Conservation (phyloP, 2,113 vertebrate species). For the Alethe castanea region DNA sequence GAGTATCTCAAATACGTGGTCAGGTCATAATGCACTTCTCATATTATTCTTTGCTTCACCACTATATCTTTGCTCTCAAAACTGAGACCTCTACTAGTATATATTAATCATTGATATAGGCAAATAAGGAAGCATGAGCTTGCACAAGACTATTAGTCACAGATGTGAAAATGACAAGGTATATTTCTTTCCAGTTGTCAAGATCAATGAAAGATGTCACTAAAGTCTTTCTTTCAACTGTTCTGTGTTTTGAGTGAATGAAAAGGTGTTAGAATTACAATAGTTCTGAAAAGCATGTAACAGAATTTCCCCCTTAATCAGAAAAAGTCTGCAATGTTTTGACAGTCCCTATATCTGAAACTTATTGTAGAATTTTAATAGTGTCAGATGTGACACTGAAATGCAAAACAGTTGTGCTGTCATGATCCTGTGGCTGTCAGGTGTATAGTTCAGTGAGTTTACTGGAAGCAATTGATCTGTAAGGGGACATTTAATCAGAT, state of each 20-base stretch:
- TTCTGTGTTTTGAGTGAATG: background rate
- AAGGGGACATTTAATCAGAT: background rate
- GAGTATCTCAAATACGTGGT: background rate
- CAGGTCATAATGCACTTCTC: background rate
- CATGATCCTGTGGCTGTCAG: background rate
- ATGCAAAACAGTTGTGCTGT: background rate
- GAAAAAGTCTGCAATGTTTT: background rate
- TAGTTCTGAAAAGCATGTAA: background rate
- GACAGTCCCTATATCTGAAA: background rate
- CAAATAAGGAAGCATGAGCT: background rate
- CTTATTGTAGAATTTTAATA: background rate
- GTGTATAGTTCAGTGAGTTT: background rate
- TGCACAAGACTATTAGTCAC: background rate
- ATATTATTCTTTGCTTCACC: background rate
- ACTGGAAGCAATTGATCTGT: background rate
- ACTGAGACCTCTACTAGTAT: background rate
- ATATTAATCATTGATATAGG: background rate
- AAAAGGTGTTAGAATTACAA: background rate
- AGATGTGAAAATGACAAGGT: background rate
- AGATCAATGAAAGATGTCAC: background rate
- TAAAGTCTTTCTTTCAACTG: background rate
- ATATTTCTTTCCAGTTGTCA: background rate
- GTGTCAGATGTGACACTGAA: background rate
- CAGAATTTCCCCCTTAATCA: background rate
- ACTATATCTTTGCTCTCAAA: background rate